phyloP scores from a whole-genome alignment of 2,113 vertebrate genomes.

The Thamnophis sirtalis region DNA sequence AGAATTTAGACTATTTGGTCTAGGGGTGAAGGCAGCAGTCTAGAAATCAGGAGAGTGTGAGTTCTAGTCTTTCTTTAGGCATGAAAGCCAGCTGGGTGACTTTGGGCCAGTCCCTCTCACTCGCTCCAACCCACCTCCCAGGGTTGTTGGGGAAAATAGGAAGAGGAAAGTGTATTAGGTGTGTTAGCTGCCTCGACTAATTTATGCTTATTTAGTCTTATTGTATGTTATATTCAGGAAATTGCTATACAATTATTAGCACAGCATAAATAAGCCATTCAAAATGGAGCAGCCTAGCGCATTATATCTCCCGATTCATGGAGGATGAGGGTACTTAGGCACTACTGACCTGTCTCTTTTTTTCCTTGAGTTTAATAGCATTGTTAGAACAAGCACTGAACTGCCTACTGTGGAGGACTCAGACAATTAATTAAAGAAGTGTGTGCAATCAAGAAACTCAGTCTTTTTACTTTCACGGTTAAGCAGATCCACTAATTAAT shows the following conservation, averaged over 20 bases:
- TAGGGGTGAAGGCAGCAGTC: not conserved
- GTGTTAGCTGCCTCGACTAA: not conserved
- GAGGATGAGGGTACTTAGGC: not conserved
- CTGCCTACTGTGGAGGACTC: conserved; percentile 21
- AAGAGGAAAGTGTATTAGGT: not conserved
- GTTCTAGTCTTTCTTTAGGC: not conserved
- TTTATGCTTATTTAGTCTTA: not conserved
- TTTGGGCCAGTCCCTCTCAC: not conserved
- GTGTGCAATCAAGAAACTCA: not conserved
- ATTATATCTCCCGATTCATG: not conserved
- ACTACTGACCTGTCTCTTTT: not conserved
- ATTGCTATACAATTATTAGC: not conserved
- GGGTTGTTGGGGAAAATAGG: not conserved
- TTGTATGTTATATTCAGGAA: not conserved
- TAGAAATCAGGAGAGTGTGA: not conserved
- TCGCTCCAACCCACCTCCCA: not conserved
- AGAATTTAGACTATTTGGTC: not conserved
- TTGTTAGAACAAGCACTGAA: not conserved
- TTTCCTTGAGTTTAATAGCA: not conserved
- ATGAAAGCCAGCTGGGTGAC: not conserved
- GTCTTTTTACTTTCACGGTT: not conserved
- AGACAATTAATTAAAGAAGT: conserved; percentile 38
- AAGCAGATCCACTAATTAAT: conserved; percentile 45
- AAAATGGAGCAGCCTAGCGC: not conserved
- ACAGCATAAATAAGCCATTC: not conserved